A percentile compares a stretch with the other conserved stretches of the same genome.
These are phyloP conservation scores for Belgica antarctica DNA, from an alignment of 2,888 invertebrate species.

Conservation along the genomic window DNA sequence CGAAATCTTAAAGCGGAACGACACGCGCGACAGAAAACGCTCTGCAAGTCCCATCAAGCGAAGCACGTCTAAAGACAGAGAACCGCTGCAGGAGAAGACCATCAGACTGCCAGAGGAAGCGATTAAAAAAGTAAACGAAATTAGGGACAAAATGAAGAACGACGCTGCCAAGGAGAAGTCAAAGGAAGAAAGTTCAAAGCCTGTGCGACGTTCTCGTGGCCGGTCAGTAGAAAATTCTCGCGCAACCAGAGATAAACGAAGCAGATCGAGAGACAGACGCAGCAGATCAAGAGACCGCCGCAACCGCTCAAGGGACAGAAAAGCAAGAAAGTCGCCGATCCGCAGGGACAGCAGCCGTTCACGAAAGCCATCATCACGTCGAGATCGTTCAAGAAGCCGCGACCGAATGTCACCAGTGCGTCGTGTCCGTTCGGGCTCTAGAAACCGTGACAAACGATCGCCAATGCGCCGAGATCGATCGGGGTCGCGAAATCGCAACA, in stretches of 20 bases:
- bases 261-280: conserved; percentile 54
- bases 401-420: conserved; percentile 45
- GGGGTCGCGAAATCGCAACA: conserved; percentile 13
- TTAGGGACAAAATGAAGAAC: conserved; percentile 52
- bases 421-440: conserved; percentile 45
- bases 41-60: conserved; percentile 9
- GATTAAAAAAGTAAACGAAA: conserved; percentile 51
- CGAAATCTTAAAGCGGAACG: conserved; percentile 81
- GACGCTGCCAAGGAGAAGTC: conserved; percentile 48
- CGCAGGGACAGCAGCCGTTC: conserved; percentile 46
- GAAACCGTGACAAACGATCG: conserved; percentile 45
- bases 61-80: conserved; percentile 8
- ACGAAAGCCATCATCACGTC: conserved; percentile 27
- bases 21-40: conserved; percentile 47
- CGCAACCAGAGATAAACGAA: conserved; percentile 50
- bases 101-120: conserved; percentile 44
- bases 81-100: conserved; percentile 13
- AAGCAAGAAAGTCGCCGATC: conserved; percentile 46
- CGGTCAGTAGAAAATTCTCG: conserved; percentile 46
- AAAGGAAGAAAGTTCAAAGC: conserved; percentile 48
- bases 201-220: conserved; percentile 42
- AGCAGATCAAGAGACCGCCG: conserved; percentile 52
- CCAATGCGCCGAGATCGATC: conserved; percentile 14
- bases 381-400: conserved; percentile 35
- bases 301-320: conserved; percentile 48